Evolutionary conservation across 2,797 vertebrate genomes (phyloP).

Genomic region (Eulemur rubriventer): DNA sequence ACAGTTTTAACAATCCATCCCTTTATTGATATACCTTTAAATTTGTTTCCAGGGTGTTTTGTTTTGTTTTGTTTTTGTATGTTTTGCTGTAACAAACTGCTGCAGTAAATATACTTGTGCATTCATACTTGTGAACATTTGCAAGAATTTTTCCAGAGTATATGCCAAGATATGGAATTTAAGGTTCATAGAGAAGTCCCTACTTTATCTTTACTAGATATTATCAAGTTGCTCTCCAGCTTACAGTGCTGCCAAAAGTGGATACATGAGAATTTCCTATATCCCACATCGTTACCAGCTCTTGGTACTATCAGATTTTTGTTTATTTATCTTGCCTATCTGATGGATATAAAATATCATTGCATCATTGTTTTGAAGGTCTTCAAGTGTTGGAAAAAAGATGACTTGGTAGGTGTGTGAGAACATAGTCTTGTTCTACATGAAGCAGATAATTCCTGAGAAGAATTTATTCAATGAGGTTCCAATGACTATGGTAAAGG

Average conservation of each 20-base stretch:
- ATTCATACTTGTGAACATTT: not conserved
- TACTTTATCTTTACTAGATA: not conserved
- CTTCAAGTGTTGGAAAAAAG: constrained; percentile 24
- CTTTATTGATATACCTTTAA: not conserved
- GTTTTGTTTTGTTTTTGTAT: not conserved
- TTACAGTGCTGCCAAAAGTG: not conserved
- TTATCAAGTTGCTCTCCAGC: not conserved
- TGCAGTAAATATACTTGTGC: not conserved
- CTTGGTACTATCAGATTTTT: not conserved
- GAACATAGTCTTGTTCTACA: not conserved
- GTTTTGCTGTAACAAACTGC: not conserved
- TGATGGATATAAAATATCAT: not conserved
- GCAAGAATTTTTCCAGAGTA: not conserved
- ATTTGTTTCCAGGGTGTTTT: not conserved
- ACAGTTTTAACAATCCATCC: not conserved
- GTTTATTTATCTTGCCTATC: constrained; percentile 20
- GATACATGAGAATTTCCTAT: not conserved
- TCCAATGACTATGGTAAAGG: not conserved
- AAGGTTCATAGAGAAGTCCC: not conserved
- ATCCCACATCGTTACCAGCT: not conserved
- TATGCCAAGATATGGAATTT: not conserved
- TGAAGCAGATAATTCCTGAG: not conserved
- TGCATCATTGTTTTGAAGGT: not conserved
- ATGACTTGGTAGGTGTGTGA: not conserved
- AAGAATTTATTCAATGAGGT: not conserved